Evolutionary conservation across 2,888 invertebrate genomes (phyloP).

Genomic region (Galeopsomyia nigrocyanea): DNA sequence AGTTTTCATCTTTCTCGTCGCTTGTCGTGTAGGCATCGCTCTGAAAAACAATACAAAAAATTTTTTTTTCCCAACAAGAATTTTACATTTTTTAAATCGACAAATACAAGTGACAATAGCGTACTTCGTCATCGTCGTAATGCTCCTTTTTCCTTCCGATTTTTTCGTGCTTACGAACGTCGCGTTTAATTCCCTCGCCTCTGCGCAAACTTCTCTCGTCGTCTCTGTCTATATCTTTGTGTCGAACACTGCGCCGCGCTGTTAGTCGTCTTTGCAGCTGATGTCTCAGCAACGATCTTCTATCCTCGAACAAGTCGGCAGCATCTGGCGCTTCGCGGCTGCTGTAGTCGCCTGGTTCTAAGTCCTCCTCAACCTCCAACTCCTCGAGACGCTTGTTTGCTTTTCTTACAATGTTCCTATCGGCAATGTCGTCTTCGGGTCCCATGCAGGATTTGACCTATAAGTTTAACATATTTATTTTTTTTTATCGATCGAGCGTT

Average conservation of each 20-base stretch:
- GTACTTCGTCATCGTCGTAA: background rate
- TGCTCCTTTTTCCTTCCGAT: constrained; percentile 24
- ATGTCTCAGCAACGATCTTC: constrained; percentile 1
- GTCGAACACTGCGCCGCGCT: constrained; percentile 13
- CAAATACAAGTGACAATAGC: background rate
- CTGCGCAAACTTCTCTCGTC: constrained; percentile 16
- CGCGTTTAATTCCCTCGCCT: constrained; percentile 2
- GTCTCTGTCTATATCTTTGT: constrained; percentile 9
- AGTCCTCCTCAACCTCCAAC: constrained; percentile 45
- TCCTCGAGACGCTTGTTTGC: constrained; percentile 50
- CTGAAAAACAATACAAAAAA: constrained; percentile 17
- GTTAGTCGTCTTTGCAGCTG: constrained; percentile 8
- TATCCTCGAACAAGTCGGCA: constrained; percentile 19
- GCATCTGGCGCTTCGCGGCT: constrained; percentile 3
- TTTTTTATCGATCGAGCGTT: constrained; percentile 2
- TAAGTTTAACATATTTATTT: constrained; percentile 13
- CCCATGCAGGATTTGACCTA: constrained; percentile 58
- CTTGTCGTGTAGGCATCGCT: constrained; percentile 33
- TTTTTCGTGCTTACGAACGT: constrained; percentile 18
- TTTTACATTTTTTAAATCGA: background rate
- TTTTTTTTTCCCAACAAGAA: background rate
- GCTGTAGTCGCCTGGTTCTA: constrained; percentile 38
- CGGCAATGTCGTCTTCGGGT: constrained; percentile 46
- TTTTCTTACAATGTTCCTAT: constrained; percentile 50
- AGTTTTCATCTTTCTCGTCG: constrained; percentile 31